phyloP scores from a whole-genome alignment of 2,888 invertebrate species.

The Linyphia triangularis region DNA sequence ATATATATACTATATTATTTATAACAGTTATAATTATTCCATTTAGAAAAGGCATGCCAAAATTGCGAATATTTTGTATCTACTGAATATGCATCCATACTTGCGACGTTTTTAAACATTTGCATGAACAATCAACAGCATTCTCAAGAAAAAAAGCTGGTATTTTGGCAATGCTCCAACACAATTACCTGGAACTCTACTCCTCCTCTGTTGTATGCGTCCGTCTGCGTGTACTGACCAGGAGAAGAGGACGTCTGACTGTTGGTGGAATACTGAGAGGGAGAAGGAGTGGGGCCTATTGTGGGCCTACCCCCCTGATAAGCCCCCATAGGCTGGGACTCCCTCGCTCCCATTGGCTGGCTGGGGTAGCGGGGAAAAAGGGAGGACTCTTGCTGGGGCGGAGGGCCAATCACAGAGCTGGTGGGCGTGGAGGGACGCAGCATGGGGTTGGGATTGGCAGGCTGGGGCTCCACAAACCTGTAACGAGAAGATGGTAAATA shows the following conservation, averaged over 20 bases:
- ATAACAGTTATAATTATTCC: no score
- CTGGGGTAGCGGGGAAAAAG: constrained; percentile 63
- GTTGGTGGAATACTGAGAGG: constrained; percentile 66
- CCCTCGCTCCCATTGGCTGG: constrained; percentile 48
- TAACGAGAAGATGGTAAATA: no score
- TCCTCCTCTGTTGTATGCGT: constrained; percentile 42
- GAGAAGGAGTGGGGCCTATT: constrained; percentile 16
- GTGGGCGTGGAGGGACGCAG: constrained; percentile 58
- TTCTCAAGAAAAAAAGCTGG: no score
- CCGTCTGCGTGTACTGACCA: constrained; percentile 60
- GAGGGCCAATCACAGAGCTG: constrained; percentile 66
- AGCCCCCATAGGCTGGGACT: constrained; percentile 63
- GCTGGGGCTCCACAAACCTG: constrained; percentile 40
- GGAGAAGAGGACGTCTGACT: constrained; percentile 68
- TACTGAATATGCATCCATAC: no score
- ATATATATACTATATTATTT: no score
- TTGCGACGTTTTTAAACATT: no score
- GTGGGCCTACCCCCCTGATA: constrained; percentile 60
- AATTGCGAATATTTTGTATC: no score
- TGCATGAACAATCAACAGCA: no score
- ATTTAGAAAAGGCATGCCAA: no score
- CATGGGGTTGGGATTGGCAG: constrained; percentile 58
- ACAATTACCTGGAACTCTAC: constrained; percentile 69
- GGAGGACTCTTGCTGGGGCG: constrained; percentile 57
- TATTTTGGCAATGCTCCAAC: no score